Evolutionary conservation across 2,888 invertebrate genomes (phyloP), one percentile per base, ranked within the genome.

Genomic region (Tinea semifulvella): DNA sequence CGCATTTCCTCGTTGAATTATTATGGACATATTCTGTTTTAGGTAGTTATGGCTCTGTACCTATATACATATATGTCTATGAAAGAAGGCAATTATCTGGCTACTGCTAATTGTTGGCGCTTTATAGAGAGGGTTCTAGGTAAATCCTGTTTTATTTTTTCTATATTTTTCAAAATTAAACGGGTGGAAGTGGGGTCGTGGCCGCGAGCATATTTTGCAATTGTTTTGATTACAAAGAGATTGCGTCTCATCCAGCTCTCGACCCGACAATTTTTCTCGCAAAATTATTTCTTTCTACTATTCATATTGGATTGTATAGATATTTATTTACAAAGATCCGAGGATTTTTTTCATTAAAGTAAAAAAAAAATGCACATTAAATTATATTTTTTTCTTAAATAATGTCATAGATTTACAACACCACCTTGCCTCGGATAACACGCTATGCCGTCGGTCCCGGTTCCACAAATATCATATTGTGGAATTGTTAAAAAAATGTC

Each of bases 211-310:
- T 56, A 65, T 65, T 69, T 68, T 64, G 68, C 77, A 79, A 79
- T 79, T 76, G 75, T 79, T 79, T 71, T 77, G 79, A 77, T 79
- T 77, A 79, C 75, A 77, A 73, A 74, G 73, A 77, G 72, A 68
- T 70, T 68, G 66, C 63, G 57, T 64, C 62, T 69, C 67, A 76
- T 69, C 76, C 69, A 68, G 72, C 68, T 77, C 68, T 65, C 55
- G 54, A 57, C 60, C 62, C 57, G 56, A 58, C 60, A 58, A 53
- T 68, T 75, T 76, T 72, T 67, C 56, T 63, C 58, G 58, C 63
- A 68, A n/a, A 65, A 67, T 73, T 54, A 62, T 63, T 43, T 62
- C 52, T 54, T 58, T 59, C 62, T 60, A 58, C 55, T 58, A 16
- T 25, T 40, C 58, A 57, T 67, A 65, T 68, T 70, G 63, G 58